A percentile compares a stretch with the other conserved stretches of the same genome.
These are phyloP conservation scores for Julus scandinavius DNA, from an alignment of 2,888 invertebrate genomes.

Conservation along the genomic window DNA sequence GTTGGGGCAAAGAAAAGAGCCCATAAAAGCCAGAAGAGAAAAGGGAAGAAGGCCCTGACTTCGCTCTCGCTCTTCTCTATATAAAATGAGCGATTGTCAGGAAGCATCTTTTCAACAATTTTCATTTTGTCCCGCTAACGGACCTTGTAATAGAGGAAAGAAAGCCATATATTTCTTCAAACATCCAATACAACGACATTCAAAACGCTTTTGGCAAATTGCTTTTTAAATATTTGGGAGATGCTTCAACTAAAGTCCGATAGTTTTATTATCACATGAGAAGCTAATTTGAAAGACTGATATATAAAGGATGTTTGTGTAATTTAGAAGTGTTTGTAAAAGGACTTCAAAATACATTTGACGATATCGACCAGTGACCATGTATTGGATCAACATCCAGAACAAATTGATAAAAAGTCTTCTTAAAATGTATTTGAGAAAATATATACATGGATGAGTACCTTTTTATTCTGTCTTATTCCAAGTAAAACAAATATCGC, in stretches of 20 bases:
- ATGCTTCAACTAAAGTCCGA: not conserved
- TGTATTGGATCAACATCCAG: no score
- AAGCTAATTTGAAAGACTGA: no score
- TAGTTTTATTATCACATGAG: not conserved
- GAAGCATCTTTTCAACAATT: conserved; percentile 40
- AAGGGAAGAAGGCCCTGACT: not conserved
- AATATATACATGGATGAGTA: no score
- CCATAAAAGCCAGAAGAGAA: conserved; percentile 37
- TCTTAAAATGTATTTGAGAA: no score
- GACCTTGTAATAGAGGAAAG: conserved; percentile 30
- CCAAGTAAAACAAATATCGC: no score
- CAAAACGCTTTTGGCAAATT: conserved; percentile 6
- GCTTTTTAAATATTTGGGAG: not conserved
- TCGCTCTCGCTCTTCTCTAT: not conserved
- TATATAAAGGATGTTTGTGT: no score
- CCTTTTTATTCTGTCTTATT: no score
- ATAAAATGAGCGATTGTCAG: conserved; percentile 37
- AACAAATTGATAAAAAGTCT: no score
- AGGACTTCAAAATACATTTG: no score
- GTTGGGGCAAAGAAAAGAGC: not conserved
- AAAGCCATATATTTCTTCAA: not conserved
- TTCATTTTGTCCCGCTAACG: conserved; percentile 36
- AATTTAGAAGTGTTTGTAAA: no score
- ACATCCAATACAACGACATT: not conserved
- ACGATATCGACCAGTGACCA: no score